Base-by-base conservation (phyloP, 2,888 invertebrate genomes). In the Meghimatium bilineatum region DNA sequence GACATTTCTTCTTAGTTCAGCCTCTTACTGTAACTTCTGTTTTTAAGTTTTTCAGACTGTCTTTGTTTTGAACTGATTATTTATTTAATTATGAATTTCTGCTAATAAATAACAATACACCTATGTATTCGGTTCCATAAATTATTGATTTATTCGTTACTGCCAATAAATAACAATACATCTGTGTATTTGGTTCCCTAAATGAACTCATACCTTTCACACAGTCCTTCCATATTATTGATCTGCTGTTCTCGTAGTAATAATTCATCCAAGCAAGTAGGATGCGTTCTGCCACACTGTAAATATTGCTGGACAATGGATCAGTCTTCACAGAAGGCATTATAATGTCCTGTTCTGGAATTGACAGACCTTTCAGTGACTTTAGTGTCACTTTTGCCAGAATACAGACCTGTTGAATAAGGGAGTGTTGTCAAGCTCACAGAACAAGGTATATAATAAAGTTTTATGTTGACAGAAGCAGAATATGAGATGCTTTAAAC, bases 221-320 rank as follows among this genome's bases (percentile, higher is more conserved):
- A 85, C 91, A 90, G 80, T 90, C 88, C 72, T 87, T 77, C 94
- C 94, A 94, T 67, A 93, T 89, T 49, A 87, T 82, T 63, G 88
- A 86, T 67, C 93, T 88, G 88, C 92, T 92, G 76, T 92, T 91
- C 85, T 93, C 93, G 87, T 93, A 94, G 85, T 91, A 89, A 84
- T 93, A 92, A 87, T 94, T 94, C 49, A 94, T 88, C 94, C 94
- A 94, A 23, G 92, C 89, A 44, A 94, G 89, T 1, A 94, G 81
- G 69, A 93, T 92, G 66, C 94, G 88, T 89, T 94, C 94, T 2
- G 89, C 89, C 10, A 93, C 87, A 84, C 92, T 88, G 90, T 94
- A 94, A 77, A 93, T 89, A 86, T 94, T 94, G 87, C 93, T 93
- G 82, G 92, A 91, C 66, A 91, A 88, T 0, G 93, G 93, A 86